Evolutionary conservation across 2,888 invertebrate species (phyloP), one percentile per base, ranked within the genome.

Genomic region (Heliconius charithonia): DNA sequence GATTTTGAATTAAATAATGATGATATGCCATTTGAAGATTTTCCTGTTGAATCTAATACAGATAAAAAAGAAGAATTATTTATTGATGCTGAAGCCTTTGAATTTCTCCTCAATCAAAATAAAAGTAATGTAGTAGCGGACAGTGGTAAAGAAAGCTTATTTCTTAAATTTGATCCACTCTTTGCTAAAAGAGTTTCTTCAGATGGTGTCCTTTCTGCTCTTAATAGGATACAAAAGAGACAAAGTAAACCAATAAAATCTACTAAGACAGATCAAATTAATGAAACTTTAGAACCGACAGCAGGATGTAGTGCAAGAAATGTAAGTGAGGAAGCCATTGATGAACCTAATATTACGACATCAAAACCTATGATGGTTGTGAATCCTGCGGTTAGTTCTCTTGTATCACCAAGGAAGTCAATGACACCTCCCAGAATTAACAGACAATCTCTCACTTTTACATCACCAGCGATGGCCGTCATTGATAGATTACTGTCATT

Each of bases 401-500:
- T 87, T 45, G 87, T 89, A 41, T 88, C 91, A 32, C 89, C 90
- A 45, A 90, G 90, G 85, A 92, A 91, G 83, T 85, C 89, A 37
- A 80, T 86, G 62, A 91, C 93, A 78, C 92, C 93, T 29, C 88
- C 87, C 63, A 90, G 89, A 87, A 84, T 88, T 80, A 93, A 93
- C 83, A 89, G 94, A 82, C 92, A 89, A 81, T 94, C 94, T 81
- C 85, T 92, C 82, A 92, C 90, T 84, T 93, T 93, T 84, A 92
- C 93, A 76, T 94, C 95, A 74, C 95, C 95, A 82, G 95, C 95
- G 86, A 94, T 95, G 85, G 94, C 95, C 84, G 94, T 94, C 87
- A 95, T 95, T 87, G 95, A 95, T 82, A 91, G 93, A 87, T 90
- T 95, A 67, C 87, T 95, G 77, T 94, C 94, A 73, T 86, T 95